phyloP scores from a whole-genome alignment of 2,888 invertebrate genomes.

The Acleris holmiana region DNA sequence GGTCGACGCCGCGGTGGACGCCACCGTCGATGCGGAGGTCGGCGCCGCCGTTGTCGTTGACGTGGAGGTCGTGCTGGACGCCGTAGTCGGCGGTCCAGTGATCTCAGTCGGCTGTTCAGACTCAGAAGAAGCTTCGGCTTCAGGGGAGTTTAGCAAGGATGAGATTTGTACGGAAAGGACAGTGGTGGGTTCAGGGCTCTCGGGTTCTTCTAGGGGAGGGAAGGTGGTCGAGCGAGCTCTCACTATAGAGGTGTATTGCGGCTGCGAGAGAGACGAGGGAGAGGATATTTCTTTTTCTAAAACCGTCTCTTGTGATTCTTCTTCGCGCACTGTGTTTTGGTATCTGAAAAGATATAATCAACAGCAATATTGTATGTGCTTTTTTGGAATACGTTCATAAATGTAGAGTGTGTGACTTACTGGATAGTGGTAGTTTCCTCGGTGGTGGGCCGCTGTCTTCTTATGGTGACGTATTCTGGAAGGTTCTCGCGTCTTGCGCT shows the following conservation, averaged over 20 bases:
- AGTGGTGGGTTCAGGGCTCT: conserved; percentile 69
- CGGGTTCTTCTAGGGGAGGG: conserved; percentile 51
- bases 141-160: conserved; percentile 68
- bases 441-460: conserved; percentile 82
- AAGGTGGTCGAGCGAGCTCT: conserved; percentile 66
- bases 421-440: conserved; percentile 76
- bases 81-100: conserved; percentile 52
- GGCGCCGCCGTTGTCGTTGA: conserved; percentile 45
- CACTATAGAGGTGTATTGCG: conserved; percentile 72
- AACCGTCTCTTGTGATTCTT: conserved; percentile 64
- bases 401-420: conserved; percentile 59
- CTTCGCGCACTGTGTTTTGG: conserved; percentile 58
- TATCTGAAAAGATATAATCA: conserved; percentile 55
- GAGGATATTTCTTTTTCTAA: conserved; percentile 75
- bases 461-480: conserved; percentile 88
- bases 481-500: conserved; percentile 64
- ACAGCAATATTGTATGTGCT: background rate
- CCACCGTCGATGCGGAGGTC: conserved; percentile 51
- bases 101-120: conserved; percentile 56
- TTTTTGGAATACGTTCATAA: background rate
- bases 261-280: conserved; percentile 55
- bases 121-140: conserved; percentile 51
- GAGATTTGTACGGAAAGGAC: conserved; percentile 76
- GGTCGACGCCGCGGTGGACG: conserved; percentile 50
- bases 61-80: conserved; percentile 50